Conservation (phyloP, 1,140 invertebrate species). For the Brachionus sp. region DNA sequence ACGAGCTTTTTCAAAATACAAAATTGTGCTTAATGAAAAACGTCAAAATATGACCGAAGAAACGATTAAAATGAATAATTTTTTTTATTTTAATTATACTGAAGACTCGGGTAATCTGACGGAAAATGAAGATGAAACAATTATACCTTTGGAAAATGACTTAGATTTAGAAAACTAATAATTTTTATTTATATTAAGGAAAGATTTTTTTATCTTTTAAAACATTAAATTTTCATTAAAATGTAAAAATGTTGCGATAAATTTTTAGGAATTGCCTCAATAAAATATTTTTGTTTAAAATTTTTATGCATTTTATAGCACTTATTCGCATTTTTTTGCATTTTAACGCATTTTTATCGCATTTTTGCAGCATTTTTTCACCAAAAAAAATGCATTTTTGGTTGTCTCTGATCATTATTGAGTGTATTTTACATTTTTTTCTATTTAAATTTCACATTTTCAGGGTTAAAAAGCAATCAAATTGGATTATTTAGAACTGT, state of each 20-base stretch:
- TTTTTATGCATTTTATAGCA: neutral
- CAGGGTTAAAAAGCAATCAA: too few species aligned
- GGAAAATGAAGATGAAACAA: slow-evolving; percentile 44
- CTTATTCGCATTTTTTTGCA: neutral
- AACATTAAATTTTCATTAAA: neutral
- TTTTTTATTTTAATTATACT: neutral
- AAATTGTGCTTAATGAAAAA: too few species aligned
- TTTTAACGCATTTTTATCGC: neutral
- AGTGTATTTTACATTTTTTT: too few species aligned
- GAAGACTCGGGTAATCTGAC: neutral
- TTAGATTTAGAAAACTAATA: slow-evolving; percentile 6
- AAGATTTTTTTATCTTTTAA: neutral
- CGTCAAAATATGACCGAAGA: too few species aligned
- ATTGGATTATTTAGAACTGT: too few species aligned
- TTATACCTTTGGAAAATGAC: neutral
- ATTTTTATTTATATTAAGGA: neutral
- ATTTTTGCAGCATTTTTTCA: too few species aligned
- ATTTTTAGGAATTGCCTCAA: slow-evolving; percentile 4
- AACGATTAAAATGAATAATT: slow-evolving; percentile 48
- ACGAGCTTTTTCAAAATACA: too few species aligned
- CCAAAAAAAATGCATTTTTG: too few species aligned
- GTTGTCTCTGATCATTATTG: too few species aligned
- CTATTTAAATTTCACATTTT: too few species aligned
- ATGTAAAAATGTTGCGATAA: neutral
- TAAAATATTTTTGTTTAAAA: too few species aligned